A percentile compares a stretch with the other conserved stretches of the same genome.
These are phyloP conservation scores for Epizoanthus scotinus DNA, from an alignment of 92 coral and sea anemone genomes.

Conservation along the genomic window DNA sequence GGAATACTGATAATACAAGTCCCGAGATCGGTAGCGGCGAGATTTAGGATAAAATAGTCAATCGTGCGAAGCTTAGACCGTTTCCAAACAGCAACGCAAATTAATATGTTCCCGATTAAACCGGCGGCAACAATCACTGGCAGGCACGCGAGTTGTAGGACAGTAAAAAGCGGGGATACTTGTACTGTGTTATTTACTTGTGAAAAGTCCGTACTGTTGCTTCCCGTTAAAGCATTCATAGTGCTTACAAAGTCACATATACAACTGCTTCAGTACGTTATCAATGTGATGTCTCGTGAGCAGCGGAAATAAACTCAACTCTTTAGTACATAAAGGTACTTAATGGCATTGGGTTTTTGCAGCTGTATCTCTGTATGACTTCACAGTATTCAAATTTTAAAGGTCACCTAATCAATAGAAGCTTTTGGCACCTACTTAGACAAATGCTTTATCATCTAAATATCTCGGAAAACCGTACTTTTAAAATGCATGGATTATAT, in stretches of 20 bases:
- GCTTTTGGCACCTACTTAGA: not conserved
- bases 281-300: not conserved
- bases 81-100: slow-evolving; percentile 73
- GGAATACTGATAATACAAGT: slow-evolving; percentile 72
- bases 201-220: slow-evolving; percentile 6
- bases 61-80: slow-evolving; percentile 75
- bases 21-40: slow-evolving; percentile 54
- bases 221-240: not conserved
- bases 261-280: not conserved
- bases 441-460: not conserved
- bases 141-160: slow-evolving; percentile 72
- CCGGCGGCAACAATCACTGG: slow-evolving; percentile 77
- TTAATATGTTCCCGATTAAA: slow-evolving; percentile 68
- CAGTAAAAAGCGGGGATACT: not conserved
- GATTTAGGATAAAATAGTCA: slow-evolving; percentile 73
- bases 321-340: too few species aligned
- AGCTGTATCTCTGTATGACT: not conserved
- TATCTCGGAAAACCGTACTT: not conserved
- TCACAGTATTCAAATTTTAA: not conserved
- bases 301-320: not conserved
- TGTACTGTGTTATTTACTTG: not conserved
- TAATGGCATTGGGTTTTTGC: not conserved
- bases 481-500: not conserved
- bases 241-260: not conserved
- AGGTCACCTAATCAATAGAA: not conserved